Conservation (phyloP, 2,888 invertebrate species). For the Latheticus oryzae region DNA sequence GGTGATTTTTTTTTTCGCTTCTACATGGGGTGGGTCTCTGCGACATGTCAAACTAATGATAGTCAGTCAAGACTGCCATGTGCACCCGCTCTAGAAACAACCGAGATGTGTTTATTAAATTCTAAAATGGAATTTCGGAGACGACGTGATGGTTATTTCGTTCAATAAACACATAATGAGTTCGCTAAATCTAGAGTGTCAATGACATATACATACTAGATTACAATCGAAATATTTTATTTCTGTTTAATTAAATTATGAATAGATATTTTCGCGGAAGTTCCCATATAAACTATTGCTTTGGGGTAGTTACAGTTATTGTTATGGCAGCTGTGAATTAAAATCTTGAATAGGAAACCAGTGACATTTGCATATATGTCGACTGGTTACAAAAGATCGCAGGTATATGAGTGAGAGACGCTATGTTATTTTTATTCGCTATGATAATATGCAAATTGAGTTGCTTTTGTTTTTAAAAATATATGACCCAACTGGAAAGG, state of each 20-base stretch:
- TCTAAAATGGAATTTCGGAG: constrained; percentile 33
- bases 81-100: constrained; percentile 55
- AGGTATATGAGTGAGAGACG: constrained; percentile 47
- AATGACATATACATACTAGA: constrained; percentile 24
- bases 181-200: background rate
- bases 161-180: constrained; percentile 12
- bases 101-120: constrained; percentile 55
- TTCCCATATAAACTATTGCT: constrained; percentile 28
- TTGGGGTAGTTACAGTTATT: constrained; percentile 43
- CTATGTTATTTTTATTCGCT: constrained; percentile 50
- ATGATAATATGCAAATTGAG: constrained; percentile 53
- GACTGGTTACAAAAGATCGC: constrained; percentile 48
- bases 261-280: constrained; percentile 12
- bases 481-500: constrained; percentile 6
- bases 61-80: constrained; percentile 58
- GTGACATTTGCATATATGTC: constrained; percentile 49
- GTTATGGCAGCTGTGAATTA: constrained; percentile 54
- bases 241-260: too few relatives aligned
- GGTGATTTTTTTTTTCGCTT: constrained; percentile 38
- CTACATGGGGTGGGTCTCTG: constrained; percentile 48
- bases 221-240: constrained; percentile 7
- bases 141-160: background rate
- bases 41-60: constrained; percentile 62
- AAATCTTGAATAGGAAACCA: constrained; percentile 48
- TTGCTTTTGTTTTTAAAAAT: constrained; percentile 28